Percentiles rank a stretch among this genome's conserved stretches.
Evolutionary conservation across 2,797 vertebrate genomes (phyloP).

Genomic region (Gila robusta): DNA sequence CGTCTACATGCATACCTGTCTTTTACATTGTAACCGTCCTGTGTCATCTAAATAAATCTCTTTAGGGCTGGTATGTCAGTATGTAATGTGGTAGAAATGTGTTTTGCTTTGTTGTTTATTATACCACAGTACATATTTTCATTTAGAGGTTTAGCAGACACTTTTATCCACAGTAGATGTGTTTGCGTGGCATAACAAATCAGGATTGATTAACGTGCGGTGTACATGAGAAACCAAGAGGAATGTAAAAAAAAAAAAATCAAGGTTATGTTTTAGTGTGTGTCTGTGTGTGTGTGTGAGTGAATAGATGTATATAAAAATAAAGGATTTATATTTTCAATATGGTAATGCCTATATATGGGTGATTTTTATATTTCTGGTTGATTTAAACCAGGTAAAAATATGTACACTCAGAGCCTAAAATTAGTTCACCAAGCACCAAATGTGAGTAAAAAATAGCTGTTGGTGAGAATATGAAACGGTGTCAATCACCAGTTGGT

Average conservation of each 20-base stretch:
- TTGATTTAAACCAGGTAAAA: too few species aligned
- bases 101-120: background rate
- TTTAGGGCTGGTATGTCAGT: constrained; percentile 1
- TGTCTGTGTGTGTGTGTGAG: too few species aligned
- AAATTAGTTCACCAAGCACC: too few species aligned
- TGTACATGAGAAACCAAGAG: background rate
- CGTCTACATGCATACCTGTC: background rate
- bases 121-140: background rate
- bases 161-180: background rate
- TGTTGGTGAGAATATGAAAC: too few species aligned
- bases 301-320: too few species aligned
- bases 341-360: too few species aligned
- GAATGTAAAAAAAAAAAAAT: background rate
- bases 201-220: too few species aligned
- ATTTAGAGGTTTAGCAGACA: background rate
- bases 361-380: too few species aligned
- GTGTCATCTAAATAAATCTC: constrained; percentile 2
- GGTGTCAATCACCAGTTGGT: too few species aligned
- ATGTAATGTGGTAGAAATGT: background rate
- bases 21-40: background rate
- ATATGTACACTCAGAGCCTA: too few species aligned
- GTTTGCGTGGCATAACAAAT: background rate
- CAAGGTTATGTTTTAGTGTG: background rate
- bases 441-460: too few species aligned
- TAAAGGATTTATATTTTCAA: too few species aligned